Base-by-base conservation (phyloP, 2,888 invertebrate genomes). In the Pemphredon lugubris region DNA sequence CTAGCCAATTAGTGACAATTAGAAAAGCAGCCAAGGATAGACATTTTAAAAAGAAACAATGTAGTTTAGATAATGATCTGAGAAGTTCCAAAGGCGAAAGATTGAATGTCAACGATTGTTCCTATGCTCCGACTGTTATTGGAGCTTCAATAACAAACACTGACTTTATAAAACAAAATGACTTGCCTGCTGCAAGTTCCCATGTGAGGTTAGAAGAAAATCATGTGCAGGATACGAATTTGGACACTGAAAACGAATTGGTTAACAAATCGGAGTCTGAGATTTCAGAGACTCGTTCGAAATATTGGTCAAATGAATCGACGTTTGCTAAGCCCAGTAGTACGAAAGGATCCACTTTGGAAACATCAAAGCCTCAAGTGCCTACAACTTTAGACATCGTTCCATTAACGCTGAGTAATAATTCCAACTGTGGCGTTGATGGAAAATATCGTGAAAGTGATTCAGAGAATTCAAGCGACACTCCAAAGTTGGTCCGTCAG, bases 401-500 rank as follows among this genome's bases (percentile, higher is more conserved):
- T 63, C 89, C 89, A 32, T 85, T 89, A 68, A 85, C 79, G 1
- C 58, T 88, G 16, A 83, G n/a, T n/a, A n/a, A 82, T 11, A 50
- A 73, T 40, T 30, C 66, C 14, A 66, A 50, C 34, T 3, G 30
- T 18, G 30, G 13, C 14, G 39, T 39, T 6, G 55, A 53, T 14
- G 21, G 26, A 48, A 57, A 45, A 16, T 26, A n/a, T 26, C 34
- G 39, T 21, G 66, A 67, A 20, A 68, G 51, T 16, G 42, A 71
- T 37, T 53, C 45, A 47, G 59, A 63, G 40, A 44, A 64, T n/a
- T 23, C 34, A 45, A 79, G 68, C 2, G 76, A 79, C 14, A 79
- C 84, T 86, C 89, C 91, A 3, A 89, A 90, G 75, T 87, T 95
- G 59, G 91, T 94, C 9, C 91, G 96, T 53, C 95, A 95, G 83